These are phyloP conservation scores for Nemotelus nigrinus DNA, from an alignment of 2,888 invertebrate species.

Conservation along the genomic window DNA sequence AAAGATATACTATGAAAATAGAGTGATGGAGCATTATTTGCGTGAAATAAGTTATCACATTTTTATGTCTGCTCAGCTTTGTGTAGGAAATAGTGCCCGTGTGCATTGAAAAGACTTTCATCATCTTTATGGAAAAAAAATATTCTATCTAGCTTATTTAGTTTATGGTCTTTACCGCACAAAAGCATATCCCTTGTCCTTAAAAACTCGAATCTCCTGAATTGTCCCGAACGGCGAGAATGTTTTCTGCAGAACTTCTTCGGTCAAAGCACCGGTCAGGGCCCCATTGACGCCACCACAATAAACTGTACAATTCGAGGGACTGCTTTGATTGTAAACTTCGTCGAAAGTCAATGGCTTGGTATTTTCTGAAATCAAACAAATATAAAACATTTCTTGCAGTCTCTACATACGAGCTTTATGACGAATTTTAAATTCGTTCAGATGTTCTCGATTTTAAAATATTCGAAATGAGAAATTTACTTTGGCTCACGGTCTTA, in stretches of 20 bases:
- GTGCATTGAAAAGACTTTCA: too few species aligned
- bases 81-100: too few species aligned
- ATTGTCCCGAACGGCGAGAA: slow-evolving; percentile 96
- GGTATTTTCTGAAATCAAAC: slow-evolving; percentile 74
- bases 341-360: slow-evolving; percentile 96
- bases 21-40: background rate
- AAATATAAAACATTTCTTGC: too few species aligned
- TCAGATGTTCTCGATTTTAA: background rate
- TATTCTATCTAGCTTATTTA: slow-evolving; percentile 49
- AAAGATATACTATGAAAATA: too few species aligned
- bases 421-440: too few species aligned
- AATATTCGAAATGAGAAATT: background rate
- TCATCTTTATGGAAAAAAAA: background rate
- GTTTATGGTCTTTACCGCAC: slow-evolving; percentile 73
- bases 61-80: too few species aligned
- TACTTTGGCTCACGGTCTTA: background rate
- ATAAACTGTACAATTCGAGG: slow-evolving; percentile 99
- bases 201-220: slow-evolving; percentile 97
- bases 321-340: slow-evolving; percentile 97
- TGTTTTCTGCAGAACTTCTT: slow-evolving; percentile 97
- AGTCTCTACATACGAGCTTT: too few species aligned
- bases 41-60: too few species aligned
- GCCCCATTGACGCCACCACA: slow-evolving; percentile 82
- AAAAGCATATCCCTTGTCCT: slow-evolving; percentile 99
- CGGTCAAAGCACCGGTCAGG: slow-evolving; percentile 87